A percentile compares a stretch with the other conserved stretches of the same genome.
phyloP scores from a whole-genome alignment of 1,140 invertebrate genomes.

The Manduca sexta region DNA sequence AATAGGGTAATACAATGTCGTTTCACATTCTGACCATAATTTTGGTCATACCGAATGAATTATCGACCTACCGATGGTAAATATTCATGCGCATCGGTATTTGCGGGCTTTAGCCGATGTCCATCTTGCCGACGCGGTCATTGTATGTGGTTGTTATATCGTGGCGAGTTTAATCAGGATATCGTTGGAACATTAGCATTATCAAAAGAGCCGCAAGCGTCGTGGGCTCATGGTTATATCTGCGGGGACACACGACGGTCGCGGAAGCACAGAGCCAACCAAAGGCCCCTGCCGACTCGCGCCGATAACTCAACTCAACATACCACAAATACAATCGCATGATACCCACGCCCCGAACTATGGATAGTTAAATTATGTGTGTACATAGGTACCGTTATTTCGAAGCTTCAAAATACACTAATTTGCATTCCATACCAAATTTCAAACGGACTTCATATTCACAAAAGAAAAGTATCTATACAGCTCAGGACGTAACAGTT shows the following conservation, averaged over 20 bases:
- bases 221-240: conserved; percentile 42
- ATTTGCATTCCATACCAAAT: too few relatives aligned
- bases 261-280: conserved; percentile 49
- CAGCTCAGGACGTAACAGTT: too few relatives aligned
- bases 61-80: conserved; percentile 15
- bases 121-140: conserved; percentile 50
- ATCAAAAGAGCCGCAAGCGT: conserved; percentile 61
- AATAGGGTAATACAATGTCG: too few relatives aligned
- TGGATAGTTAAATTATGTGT: too few relatives aligned
- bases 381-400: too few relatives aligned
- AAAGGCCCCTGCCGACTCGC: conserved; percentile 46
- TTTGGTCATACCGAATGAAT: conserved; percentile 29
- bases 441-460: too few relatives aligned
- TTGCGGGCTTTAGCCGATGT: conserved; percentile 31
- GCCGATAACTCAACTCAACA: conserved; percentile 59
- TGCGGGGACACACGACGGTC: conserved; percentile 51
- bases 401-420: too few relatives aligned
- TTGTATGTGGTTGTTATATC: conserved; percentile 59
- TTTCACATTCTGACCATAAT: conserved; percentile 17
- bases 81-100: conserved; percentile 42
- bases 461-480: too few relatives aligned
- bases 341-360: too few relatives aligned
- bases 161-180: conserved; percentile 36
- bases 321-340: conserved; percentile 52
- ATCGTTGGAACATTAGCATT: conserved; percentile 63